These are phyloP conservation scores for Diplogasteroides magnus DNA, from an alignment of 1,140 invertebrate species.

Conservation along the genomic window DNA sequence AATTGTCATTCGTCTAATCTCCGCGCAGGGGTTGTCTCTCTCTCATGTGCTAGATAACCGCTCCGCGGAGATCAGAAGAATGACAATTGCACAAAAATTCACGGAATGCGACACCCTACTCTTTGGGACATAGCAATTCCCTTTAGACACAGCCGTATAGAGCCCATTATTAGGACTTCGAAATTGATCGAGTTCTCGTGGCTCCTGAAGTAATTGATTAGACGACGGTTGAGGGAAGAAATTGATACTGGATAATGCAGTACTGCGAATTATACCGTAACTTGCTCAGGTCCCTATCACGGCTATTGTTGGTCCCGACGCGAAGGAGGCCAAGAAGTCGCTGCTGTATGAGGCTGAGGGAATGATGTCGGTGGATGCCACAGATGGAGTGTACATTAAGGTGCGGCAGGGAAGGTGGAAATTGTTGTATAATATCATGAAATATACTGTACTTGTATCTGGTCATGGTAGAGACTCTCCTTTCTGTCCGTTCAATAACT, in stretches of 20 bases:
- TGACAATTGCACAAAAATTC: too few relatives aligned
- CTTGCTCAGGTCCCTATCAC: conserved; percentile 69
- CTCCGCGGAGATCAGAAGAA: too few relatives aligned
- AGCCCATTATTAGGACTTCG: not conserved
- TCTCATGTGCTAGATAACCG: too few relatives aligned
- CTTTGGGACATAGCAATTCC: not conserved
- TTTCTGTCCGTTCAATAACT: not conserved
- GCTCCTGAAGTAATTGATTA: not conserved
- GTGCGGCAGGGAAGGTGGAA: conserved; percentile 77
- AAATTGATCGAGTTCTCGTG: not conserved
- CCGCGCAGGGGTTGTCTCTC: too few relatives aligned
- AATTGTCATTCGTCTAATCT: too few relatives aligned
- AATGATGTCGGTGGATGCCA: conserved; percentile 65
- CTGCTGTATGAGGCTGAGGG: conserved; percentile 65
- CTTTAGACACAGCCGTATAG: conserved; percentile 65
- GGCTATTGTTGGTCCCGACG: conserved; percentile 70
- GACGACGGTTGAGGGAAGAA: not conserved
- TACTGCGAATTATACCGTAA: too few relatives aligned
- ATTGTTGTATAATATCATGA: conserved; percentile 42
- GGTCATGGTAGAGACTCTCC: not conserved
- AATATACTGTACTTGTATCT: not conserved
- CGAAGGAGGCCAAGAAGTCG: conserved; percentile 64
- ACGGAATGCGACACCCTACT: too few relatives aligned
- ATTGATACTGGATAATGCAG: too few relatives aligned
- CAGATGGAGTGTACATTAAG: too few relatives aligned